Conservation (phyloP, 2,888 invertebrate species). For the Chymomyza caudatula region DNA sequence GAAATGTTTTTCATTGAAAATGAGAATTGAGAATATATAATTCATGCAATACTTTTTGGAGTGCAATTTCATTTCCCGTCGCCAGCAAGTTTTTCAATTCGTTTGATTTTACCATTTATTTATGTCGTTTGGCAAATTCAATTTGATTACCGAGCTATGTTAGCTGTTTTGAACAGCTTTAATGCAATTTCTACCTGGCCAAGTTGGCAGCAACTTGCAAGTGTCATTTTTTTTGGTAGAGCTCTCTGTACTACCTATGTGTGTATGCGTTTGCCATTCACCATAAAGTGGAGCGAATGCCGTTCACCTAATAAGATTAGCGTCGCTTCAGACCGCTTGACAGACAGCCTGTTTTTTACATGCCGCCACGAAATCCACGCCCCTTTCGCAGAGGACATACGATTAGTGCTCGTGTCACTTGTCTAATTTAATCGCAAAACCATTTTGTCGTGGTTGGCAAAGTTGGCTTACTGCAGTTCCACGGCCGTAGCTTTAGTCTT, state of each 20-base stretch:
- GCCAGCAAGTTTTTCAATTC: constrained; percentile 45
- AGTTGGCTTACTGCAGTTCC: constrained; percentile 26
- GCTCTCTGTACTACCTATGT: background rate
- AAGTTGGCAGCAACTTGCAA: constrained; percentile 20
- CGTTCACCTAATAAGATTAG: constrained; percentile 54
- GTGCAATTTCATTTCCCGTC: constrained; percentile 56
- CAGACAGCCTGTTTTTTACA: constrained; percentile 42
- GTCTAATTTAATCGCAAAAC: constrained; percentile 69
- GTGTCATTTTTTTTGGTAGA: background rate
- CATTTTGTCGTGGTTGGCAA: constrained; percentile 61
- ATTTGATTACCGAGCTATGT: constrained; percentile 41
- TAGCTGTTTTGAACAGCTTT: constrained; percentile 30
- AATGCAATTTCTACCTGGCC: constrained; percentile 48
- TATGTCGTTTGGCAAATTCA: constrained; percentile 58
- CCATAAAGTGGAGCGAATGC: too few relatives aligned
- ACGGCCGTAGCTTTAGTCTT: constrained; percentile 50
- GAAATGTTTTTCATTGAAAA: background rate
- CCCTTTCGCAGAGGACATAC: constrained; percentile 28
- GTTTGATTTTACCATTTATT: constrained; percentile 63
- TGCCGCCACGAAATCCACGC: too few relatives aligned
- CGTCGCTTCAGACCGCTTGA: constrained; percentile 32
- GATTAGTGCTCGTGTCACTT: constrained; percentile 62
- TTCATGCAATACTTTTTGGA: constrained; percentile 42
- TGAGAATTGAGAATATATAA: constrained; percentile 21
- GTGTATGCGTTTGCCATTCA: too few relatives aligned